phyloP scores from a whole-genome alignment of 1,140 invertebrate species.

The Drosophila elegans region DNA sequence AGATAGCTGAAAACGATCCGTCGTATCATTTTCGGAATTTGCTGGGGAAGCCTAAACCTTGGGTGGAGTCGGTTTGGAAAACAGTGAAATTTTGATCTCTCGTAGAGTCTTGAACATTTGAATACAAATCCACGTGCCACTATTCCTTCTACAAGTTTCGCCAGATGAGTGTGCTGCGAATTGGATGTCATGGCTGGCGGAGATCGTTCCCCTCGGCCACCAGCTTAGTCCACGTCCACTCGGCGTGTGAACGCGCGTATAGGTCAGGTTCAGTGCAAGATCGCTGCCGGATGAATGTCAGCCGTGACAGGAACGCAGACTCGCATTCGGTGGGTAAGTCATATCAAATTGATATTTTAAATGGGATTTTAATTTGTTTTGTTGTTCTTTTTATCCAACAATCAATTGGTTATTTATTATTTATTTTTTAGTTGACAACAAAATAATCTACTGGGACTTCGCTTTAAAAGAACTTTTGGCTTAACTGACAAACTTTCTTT shows the following conservation, averaged over 20 bases:
- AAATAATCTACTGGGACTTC: no score
- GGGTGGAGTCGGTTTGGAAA: background rate
- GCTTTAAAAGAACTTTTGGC: no score
- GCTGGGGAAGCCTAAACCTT: no score
- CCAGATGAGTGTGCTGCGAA: conserved; percentile 28
- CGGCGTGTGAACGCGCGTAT: conserved; percentile 74
- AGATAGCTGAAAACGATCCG: conserved; percentile 50
- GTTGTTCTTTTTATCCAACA: no score
- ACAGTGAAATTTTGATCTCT: conserved; percentile 52
- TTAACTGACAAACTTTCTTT: no score
- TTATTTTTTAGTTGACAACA: no score
- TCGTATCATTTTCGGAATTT: conserved; percentile 28
- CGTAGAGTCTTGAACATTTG: conserved; percentile 31
- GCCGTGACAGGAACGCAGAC: conserved; percentile 9
- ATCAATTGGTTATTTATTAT: no score
- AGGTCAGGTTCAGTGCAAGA: conserved; percentile 68
- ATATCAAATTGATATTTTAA: background rate
- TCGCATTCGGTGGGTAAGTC: background rate
- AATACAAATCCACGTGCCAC: conserved; percentile 32
- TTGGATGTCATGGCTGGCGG: conserved; percentile 73
- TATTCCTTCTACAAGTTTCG: conserved; percentile 2
- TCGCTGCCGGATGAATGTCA: conserved; percentile 57
- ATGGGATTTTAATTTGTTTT: background rate
- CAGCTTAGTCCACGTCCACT: conserved; percentile 33
- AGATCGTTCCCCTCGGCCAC: conserved; percentile 49